These are phyloP conservation scores for Celastrina argiolus DNA, from an alignment of 2,888 invertebrate genomes.

Conservation along the genomic window DNA sequence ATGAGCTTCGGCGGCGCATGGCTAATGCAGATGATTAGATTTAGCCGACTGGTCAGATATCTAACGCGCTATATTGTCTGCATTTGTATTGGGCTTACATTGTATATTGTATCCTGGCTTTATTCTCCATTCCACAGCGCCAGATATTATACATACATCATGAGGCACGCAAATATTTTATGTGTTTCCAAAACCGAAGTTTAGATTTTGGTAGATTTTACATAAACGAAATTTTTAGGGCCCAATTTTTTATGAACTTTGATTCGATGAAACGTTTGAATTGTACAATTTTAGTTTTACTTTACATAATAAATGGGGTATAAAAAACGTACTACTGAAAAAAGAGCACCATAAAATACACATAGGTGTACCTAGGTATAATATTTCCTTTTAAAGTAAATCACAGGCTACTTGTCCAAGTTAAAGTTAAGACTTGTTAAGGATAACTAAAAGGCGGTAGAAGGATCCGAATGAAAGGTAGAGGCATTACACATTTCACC, in stretches of 20 bases:
- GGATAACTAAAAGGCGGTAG: constrained; percentile 41
- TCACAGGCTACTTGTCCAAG: constrained; percentile 29
- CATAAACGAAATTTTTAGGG: no score
- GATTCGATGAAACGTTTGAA: no score
- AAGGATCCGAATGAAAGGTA: constrained; percentile 43
- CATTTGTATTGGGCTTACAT: constrained; percentile 3
- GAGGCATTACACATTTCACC: constrained; percentile 61
- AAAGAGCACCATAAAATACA: not conserved
- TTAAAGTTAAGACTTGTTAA: constrained; percentile 40
- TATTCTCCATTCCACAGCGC: not conserved
- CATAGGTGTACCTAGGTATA: not conserved
- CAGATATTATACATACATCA: no score
- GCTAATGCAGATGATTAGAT: constrained; percentile 74
- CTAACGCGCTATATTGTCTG: constrained; percentile 27
- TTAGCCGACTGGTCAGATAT: constrained; percentile 60
- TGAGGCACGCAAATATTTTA: no score
- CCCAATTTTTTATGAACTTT: no score
- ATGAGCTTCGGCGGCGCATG: constrained; percentile 60
- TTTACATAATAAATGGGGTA: no score
- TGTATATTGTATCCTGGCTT: constrained; percentile 1
- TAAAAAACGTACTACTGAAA: not conserved
- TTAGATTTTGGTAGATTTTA: no score
- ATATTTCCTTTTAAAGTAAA: constrained; percentile 18
- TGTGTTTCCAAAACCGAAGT: no score
- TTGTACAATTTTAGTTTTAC: no score